These are phyloP conservation scores for Drosophila orosa DNA, from an alignment of 1,140 invertebrate species.

Conservation along the genomic window DNA sequence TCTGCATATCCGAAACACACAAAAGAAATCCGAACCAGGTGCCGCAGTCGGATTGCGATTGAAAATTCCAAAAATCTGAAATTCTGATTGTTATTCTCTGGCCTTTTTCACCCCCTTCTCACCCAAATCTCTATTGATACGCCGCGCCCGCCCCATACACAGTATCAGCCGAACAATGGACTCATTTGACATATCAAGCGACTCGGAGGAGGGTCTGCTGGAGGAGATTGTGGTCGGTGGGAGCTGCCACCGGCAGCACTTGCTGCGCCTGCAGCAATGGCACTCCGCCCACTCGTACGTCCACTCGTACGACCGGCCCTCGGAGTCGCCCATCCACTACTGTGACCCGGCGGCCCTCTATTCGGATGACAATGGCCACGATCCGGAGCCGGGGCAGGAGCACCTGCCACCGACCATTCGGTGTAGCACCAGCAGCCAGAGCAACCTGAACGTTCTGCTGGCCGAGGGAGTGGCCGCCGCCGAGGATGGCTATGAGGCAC, in stretches of 20 bases:
- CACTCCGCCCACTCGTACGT: conserved; percentile 52
- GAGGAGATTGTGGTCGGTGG: conserved; percentile 81
- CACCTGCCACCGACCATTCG: conserved; percentile 63
- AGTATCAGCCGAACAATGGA: conserved; percentile 84
- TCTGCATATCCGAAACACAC: conserved; percentile 41
- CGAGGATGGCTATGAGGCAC: conserved; percentile 16
- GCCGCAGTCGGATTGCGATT: conserved; percentile 15
- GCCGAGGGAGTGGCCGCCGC: conserved; percentile 26
- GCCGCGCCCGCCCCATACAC: background rate
- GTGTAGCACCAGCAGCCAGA: conserved; percentile 76
- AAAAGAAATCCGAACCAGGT: conserved; percentile 45
- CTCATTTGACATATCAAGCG: conserved; percentile 84
- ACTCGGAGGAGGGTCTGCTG: conserved; percentile 81
- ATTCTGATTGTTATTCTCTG: conserved; percentile 48
- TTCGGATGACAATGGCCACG: conserved; percentile 72
- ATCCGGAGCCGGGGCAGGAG: conserved; percentile 34
- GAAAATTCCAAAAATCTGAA: conserved; percentile 29
- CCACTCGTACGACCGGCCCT: conserved; percentile 50
- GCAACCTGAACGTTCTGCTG: conserved; percentile 72
- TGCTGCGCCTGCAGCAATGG: conserved; percentile 68
- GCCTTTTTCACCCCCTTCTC: conserved; percentile 7
- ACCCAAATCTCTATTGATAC: background rate
- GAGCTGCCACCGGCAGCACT: conserved; percentile 58
- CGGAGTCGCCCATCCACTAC: conserved; percentile 78
- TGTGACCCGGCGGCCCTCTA: conserved; percentile 74